These are phyloP conservation scores for Calvadosia cruxmelitensis DNA, from an alignment of 30 jellyfish, hydroid and myxozoan species.

Conservation along the genomic window DNA sequence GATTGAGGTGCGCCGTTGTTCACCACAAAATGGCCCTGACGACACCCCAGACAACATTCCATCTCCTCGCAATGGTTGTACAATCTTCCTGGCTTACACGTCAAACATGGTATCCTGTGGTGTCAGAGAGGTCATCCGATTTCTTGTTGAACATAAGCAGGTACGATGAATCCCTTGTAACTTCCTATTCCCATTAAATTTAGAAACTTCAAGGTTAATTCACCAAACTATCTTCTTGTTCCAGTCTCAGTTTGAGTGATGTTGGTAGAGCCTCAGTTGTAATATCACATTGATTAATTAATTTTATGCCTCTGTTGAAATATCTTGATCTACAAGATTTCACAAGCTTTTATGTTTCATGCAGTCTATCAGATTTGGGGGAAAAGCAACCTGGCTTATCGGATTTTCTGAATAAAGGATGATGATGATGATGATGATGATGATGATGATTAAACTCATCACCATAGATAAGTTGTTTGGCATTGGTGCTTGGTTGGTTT, in stretches of 20 bases:
- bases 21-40: conserved; percentile 36
- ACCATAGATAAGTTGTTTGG: no score
- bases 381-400: no score
- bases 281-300: no score
- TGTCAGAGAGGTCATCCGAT: conserved; percentile 79
- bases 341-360: not conserved
- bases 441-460: no score
- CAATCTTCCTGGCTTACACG: conserved; percentile 90
- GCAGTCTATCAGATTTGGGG: no score
- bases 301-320: not conserved
- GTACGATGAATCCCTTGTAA: conserved; percentile 6
- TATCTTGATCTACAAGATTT: not conserved
- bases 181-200: not conserved
- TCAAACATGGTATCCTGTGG: conserved; percentile 99
- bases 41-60: conserved; percentile 42
- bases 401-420: no score
- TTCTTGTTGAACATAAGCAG: conserved; percentile 66
- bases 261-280: no score
- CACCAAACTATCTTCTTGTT: not conserved
- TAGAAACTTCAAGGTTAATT: not conserved
- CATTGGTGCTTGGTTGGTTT: no score
- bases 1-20: conserved; percentile 52
- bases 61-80: conserved; percentile 62
- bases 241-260: not conserved
- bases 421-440: no score